A percentile compares a stretch with the other conserved stretches of the same genome.
Conservation (phyloP, 2,113 vertebrate species). For the Geococcyx californianus region DNA sequence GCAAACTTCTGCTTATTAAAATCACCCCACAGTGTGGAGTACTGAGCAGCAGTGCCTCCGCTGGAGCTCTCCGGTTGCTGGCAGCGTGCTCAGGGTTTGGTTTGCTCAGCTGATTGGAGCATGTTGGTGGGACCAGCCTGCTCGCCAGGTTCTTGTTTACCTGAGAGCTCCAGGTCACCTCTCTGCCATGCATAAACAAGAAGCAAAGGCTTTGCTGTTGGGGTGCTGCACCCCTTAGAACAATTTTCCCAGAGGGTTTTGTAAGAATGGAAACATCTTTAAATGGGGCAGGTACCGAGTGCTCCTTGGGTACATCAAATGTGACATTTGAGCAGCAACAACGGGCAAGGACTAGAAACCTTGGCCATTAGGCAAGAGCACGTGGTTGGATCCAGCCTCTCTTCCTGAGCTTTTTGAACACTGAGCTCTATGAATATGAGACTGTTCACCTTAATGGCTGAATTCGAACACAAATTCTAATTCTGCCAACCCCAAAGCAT, state of each 20-base stretch:
- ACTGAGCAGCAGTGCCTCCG: neutral
- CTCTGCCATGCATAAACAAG: neutral
- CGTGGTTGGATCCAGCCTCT: neutral
- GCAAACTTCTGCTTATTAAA: neutral
- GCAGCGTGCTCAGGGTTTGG: fast-evolving
- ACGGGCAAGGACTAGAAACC: neutral
- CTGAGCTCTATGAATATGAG: neutral
- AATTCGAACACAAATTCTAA: neutral
- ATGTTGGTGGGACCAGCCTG: fast-evolving
- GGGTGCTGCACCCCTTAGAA: neutral
- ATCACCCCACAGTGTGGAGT: fast-evolving
- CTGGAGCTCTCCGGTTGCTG: neutral
- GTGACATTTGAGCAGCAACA: neutral
- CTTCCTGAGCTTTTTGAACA: neutral
- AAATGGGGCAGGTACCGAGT: neutral
- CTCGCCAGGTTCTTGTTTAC: neutral
- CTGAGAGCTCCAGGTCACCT: neutral
- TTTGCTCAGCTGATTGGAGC: neutral
- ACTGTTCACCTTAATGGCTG: neutral
- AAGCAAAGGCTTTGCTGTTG: neutral
- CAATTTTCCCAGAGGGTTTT: neutral
- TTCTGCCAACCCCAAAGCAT: neutral
- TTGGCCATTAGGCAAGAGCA: neutral
- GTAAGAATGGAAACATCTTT: neutral
- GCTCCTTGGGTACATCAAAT: fast-evolving